Evolutionary conservation across 1,140 invertebrate species (phyloP).

Genomic region (Cheumatopsyche charites): DNA sequence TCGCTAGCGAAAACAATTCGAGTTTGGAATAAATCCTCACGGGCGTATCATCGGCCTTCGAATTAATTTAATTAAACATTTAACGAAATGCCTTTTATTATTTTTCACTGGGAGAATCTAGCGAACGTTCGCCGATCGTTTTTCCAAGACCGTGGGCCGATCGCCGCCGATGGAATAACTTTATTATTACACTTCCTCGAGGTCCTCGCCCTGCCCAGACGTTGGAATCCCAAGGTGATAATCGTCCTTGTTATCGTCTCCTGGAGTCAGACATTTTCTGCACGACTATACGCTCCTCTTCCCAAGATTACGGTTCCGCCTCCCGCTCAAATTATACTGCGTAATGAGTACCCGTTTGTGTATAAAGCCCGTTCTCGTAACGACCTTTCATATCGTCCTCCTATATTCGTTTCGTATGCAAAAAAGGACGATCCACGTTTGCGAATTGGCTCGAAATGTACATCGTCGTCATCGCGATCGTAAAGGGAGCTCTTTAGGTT

Average conservation of each 20-base stretch:
- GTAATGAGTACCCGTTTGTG: slow-evolving; percentile 14
- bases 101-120: neutral
- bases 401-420: slow-evolving; percentile 10
- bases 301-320: neutral
- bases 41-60: neutral
- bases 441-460: neutral
- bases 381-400: slow-evolving; percentile 5
- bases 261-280: slow-evolving; percentile 5
- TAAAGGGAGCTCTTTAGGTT: slow-evolving; percentile 6
- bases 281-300: slow-evolving; percentile 1
- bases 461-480: neutral
- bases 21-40: neutral
- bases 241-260: slow-evolving; percentile 36
- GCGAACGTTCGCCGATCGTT: neutral
- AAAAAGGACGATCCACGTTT: slow-evolving; percentile 5
- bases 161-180: slow-evolving; percentile 7
- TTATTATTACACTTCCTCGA: neutral
- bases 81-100: slow-evolving; percentile 30
- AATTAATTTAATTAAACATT: slow-evolving; percentile 46
- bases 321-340: neutral
- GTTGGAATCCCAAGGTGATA: slow-evolving; percentile 31
- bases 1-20: neutral
- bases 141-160: neutral
- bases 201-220: neutral
- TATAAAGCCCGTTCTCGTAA: slow-evolving; percentile 13